phyloP scores from a whole-genome alignment of 1,140 invertebrate species.

The Papilio xuthus region DNA sequence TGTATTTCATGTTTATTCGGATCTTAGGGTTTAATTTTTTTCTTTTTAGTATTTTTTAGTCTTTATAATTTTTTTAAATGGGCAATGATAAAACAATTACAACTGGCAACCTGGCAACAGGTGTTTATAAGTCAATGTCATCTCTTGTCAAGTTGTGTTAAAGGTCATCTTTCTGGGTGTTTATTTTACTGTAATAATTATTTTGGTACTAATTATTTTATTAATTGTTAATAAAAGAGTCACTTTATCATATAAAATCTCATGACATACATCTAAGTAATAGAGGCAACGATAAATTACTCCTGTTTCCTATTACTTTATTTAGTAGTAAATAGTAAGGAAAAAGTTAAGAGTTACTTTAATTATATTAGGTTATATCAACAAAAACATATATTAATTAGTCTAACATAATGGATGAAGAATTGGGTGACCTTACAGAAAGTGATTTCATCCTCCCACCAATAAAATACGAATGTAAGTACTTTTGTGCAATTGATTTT shows the following conservation, averaged over 20 bases:
- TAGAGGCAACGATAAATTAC: background rate
- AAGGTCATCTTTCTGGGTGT: background rate
- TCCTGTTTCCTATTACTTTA: background rate
- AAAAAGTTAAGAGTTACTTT: background rate
- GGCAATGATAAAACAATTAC: too few species aligned
- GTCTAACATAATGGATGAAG: conserved; percentile 65
- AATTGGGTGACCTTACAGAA: conserved; percentile 79
- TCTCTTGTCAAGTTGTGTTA: background rate
- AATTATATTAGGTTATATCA: conserved; percentile 33
- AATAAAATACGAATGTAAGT: conserved; percentile 88
- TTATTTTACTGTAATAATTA: background rate
- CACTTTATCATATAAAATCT: background rate
- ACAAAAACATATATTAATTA: conserved; percentile 20
- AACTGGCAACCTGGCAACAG: background rate
- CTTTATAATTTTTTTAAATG: too few species aligned
- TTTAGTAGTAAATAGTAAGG: background rate
- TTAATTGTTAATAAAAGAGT: background rate
- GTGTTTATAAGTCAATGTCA: background rate
- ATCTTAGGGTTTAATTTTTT: too few species aligned
- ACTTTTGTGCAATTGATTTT: conserved; percentile 30
- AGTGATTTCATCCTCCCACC: conserved; percentile 83
- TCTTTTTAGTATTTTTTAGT: too few species aligned
- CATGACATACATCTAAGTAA: background rate
- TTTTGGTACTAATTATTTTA: background rate
- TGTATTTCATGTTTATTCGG: too few species aligned